Evolutionary conservation across 2,113 vertebrate genomes (phyloP).

Genomic region (Ceratotherium simum): DNA sequence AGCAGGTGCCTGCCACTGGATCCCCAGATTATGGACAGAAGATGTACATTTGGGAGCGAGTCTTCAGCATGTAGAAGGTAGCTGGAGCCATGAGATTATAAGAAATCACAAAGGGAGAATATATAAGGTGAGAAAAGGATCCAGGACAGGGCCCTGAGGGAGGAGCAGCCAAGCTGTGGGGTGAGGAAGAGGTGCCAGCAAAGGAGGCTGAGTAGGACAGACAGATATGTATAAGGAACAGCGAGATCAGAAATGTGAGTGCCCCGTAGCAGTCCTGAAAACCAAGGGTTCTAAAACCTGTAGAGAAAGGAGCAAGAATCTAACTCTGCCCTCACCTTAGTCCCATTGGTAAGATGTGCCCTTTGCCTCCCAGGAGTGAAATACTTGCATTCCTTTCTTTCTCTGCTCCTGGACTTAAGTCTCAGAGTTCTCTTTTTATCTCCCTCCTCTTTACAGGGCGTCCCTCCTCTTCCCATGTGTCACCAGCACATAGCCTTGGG

Average conservation of each 20-base stretch:
- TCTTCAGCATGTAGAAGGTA: not conserved
- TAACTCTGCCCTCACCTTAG: not conserved
- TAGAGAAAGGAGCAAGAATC: not conserved
- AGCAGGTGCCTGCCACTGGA: not conserved
- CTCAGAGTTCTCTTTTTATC: not conserved
- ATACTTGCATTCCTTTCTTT: not conserved
- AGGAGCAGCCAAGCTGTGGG: not conserved
- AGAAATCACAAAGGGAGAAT: not conserved
- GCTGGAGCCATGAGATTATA: not conserved
- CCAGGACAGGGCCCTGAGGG: not conserved
- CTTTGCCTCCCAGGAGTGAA: no score
- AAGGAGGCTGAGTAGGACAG: not conserved
- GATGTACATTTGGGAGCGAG: no score
- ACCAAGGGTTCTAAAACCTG: no score
- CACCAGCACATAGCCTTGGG: not conserved
- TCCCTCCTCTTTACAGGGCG: not conserved
- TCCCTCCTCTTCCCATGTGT: not conserved
- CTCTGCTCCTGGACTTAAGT: not conserved
- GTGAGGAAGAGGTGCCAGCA: not conserved
- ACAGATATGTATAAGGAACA: not conserved
- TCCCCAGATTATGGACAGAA: not conserved
- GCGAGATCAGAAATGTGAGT: not conserved
- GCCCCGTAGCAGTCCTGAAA: not conserved
- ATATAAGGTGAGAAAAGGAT: not conserved
- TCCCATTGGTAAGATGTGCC: not conserved